Evolutionary conservation across 2,113 vertebrate species (phyloP), one percentile per base, ranked within the genome.

Genomic region (Nothocercus julius): DNA sequence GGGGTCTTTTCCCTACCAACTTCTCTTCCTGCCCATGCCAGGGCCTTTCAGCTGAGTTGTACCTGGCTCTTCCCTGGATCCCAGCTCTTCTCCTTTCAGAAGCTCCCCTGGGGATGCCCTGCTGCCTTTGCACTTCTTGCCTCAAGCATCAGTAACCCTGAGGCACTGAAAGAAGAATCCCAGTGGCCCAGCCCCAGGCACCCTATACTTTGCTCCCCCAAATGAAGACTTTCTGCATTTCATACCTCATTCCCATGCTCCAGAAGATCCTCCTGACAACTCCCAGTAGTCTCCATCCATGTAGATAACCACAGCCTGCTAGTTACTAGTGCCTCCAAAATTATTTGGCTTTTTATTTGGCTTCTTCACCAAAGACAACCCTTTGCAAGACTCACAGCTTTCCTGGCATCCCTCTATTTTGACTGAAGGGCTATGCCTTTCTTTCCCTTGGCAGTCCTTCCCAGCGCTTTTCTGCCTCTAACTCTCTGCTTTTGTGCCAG

Each of bases 401-500:
- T 85, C 45, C 82, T 95, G 76, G 68, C 85, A 77, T 44, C 67
- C 51, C 64, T 72, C 47, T 85, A 61, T 90, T 96, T 85, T 95
- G 76, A 92, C 76, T 27, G 9, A 94, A 95, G 87, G 34, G 32
- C 20, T 62, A 49, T 49, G n/a, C 13, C 73, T 88, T 95, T 58
- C 25, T 67, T 64, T 20, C 4, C 76, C 42, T 34, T 36, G 47
- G 56, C 11, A 27, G 49, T 70, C 69, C 62, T 92, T 85, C 80
- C 84, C 81, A 95, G 44, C 34, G 66, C 66, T 83, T 30, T 86
- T 93, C 69, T 86, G 56, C 64, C 61, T 96, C 85, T 63, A 86
- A 83, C 13, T 83, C 49, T 82, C 73, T 94, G 73, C 89, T 83
- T 83, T 38, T 91, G 51, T 94, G 95, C 95, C 96, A 96, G 92